These are phyloP conservation scores for Penelope pileata DNA, from an alignment of 2,113 vertebrate species.

Conservation along the genomic window DNA sequence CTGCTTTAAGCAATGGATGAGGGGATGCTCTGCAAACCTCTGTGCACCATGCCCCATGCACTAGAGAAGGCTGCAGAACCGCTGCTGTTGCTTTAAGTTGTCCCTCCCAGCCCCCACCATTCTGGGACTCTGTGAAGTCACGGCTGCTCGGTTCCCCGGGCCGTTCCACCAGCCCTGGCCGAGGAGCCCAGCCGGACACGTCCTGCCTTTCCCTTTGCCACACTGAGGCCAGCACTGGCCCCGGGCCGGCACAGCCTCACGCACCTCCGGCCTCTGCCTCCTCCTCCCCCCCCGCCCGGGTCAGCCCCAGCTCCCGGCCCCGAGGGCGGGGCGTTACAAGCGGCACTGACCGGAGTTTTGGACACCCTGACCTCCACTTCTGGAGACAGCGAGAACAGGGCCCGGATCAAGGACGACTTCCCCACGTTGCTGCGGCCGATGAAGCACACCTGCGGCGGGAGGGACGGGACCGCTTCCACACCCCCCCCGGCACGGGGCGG, in stretches of 20 bases:
- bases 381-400: conserved; percentile 89
- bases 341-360: conserved; percentile 87
- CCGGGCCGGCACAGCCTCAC: accelerated
- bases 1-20: background rate
- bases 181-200: background rate
- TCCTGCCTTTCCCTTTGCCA: background rate
- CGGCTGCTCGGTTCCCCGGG: accelerated
- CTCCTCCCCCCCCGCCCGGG: background rate
- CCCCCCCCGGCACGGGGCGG: no score
- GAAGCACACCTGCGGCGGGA: conserved; percentile 87
- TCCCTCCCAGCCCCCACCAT: no score
- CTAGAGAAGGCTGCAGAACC: background rate
- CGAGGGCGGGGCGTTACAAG: background rate
- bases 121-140: background rate
- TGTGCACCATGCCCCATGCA: background rate
- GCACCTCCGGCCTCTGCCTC: background rate
- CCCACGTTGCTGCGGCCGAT: conserved; percentile 96
- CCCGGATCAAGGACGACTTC: conserved; percentile 92
- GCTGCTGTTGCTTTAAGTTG: background rate
- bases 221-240: background rate
- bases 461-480: background rate
- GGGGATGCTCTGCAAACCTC: background rate
- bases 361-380: conserved; percentile 92
- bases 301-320: background rate
- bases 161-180: background rate